Conservation (phyloP, 2,888 invertebrate genomes). For the Acronicta alni region DNA sequence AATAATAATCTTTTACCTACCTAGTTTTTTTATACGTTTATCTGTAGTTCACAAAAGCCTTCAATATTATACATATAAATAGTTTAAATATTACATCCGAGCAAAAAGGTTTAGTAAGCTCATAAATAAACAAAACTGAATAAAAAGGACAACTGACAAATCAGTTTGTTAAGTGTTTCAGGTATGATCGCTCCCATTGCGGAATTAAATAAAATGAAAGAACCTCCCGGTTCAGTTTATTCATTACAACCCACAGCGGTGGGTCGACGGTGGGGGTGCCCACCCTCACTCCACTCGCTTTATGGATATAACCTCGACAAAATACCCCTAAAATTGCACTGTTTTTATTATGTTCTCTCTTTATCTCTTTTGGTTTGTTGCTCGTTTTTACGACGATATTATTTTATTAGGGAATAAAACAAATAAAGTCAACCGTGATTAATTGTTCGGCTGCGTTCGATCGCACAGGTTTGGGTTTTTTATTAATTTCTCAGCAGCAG, state of each 20-base stretch:
- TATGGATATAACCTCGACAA: constrained; percentile 90
- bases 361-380: constrained; percentile 88
- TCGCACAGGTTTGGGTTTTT: no score
- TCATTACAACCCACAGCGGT: constrained; percentile 83
- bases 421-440: constrained; percentile 62
- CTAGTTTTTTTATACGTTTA: no score
- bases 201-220: constrained; percentile 85
- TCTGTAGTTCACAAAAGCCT: no score
- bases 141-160: constrained; percentile 61
- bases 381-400: constrained; percentile 85
- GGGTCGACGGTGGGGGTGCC: constrained; percentile 65
- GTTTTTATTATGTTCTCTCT: constrained; percentile 89
- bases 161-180: constrained; percentile 71
- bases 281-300: constrained; percentile 80
- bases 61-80: no score
- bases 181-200: constrained; percentile 82
- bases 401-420: constrained; percentile 83
- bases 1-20: no score
- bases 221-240: constrained; percentile 87
- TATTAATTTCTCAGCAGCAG: no score
- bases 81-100: no score
- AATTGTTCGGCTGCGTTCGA: constrained; percentile 5
- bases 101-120: no score
- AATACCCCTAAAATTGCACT: constrained; percentile 89
- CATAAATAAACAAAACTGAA: constrained; percentile 1